phyloP scores from a whole-genome alignment of 2,113 vertebrate genomes.

The Thalassoma bifasciatum region DNA sequence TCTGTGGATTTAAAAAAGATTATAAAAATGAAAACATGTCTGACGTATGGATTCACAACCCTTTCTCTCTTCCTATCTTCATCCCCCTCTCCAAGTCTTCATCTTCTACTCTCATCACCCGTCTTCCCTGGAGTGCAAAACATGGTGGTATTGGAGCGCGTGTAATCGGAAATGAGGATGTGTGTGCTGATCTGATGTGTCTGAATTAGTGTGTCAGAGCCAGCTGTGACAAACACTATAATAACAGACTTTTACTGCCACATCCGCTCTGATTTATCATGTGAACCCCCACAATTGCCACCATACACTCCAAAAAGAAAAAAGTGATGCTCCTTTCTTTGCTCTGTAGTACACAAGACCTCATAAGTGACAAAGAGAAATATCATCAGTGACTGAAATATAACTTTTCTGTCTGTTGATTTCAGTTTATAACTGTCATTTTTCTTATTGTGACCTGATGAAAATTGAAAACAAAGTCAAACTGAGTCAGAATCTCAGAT shows the following conservation, averaged over 20 bases:
- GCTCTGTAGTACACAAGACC: background rate
- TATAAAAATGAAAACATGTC: constrained; percentile 20
- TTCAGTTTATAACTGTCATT: background rate
- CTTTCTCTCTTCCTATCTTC: constrained; percentile 21
- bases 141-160: background rate
- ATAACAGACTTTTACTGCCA: constrained; percentile 44
- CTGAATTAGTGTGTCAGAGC: constrained; percentile 35
- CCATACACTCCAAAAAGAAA: background rate
- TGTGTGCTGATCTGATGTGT: constrained; percentile 22
- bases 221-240: constrained; percentile 52
- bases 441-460: background rate
- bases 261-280: constrained; percentile 36
- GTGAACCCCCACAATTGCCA: constrained; percentile 13
- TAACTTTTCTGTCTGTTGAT: background rate
- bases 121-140: constrained; percentile 11
- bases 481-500: no score
- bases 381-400: background rate
- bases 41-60: constrained; percentile 11
- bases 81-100: constrained; percentile 10
- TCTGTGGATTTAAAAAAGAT: constrained; percentile 22
- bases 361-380: background rate
- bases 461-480: background rate
- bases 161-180: constrained; percentile 8
- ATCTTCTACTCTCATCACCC: constrained; percentile 10
- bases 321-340: background rate